A percentile compares a stretch with the other conserved stretches of the same genome.
Conservation (phyloP, 1,140 invertebrate species). For the Lucilia cuprina region DNA sequence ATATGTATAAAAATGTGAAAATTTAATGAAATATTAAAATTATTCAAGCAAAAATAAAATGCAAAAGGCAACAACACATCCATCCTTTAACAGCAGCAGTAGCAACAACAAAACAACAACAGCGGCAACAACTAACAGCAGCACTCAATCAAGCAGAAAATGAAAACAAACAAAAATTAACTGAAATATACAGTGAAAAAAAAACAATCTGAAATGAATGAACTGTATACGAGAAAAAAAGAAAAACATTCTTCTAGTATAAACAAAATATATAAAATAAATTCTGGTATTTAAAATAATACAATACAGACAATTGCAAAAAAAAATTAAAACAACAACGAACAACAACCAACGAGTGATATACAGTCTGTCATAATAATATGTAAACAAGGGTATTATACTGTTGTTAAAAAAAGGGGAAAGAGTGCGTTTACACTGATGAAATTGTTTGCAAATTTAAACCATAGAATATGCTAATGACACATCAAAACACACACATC, state of each 20-base stretch:
- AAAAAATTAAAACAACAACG: neutral
- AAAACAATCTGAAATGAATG: neutral
- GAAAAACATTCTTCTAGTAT: neutral
- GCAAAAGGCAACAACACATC: neutral
- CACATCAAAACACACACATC: no score
- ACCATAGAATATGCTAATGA: neutral
- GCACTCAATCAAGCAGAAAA: slow-evolving; percentile 27
- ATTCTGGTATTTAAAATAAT: neutral
- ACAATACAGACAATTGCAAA: slow-evolving; percentile 16
- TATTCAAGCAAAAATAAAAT: slow-evolving; percentile 20
- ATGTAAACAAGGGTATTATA: neutral
- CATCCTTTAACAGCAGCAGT: neutral
- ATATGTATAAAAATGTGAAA: slow-evolving; percentile 27
- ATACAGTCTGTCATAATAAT: slow-evolving; percentile 5
- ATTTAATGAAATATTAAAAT: slow-evolving; percentile 35
- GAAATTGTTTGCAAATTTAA: neutral
- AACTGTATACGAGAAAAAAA: neutral
- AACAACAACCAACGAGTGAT: neutral
- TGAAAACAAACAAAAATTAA: slow-evolving; percentile 20
- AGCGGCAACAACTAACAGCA: slow-evolving; percentile 16
- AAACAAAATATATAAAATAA: slow-evolving; percentile 17
- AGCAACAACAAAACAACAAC: slow-evolving; percentile 13
- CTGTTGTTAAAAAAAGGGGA: no score
- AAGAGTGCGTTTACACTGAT: no score
- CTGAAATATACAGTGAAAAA: neutral